A percentile compares a stretch with the other conserved stretches of the same genome.
Conservation (phyloP, 2,797 vertebrate species). For the Sarcoramphus papa region DNA sequence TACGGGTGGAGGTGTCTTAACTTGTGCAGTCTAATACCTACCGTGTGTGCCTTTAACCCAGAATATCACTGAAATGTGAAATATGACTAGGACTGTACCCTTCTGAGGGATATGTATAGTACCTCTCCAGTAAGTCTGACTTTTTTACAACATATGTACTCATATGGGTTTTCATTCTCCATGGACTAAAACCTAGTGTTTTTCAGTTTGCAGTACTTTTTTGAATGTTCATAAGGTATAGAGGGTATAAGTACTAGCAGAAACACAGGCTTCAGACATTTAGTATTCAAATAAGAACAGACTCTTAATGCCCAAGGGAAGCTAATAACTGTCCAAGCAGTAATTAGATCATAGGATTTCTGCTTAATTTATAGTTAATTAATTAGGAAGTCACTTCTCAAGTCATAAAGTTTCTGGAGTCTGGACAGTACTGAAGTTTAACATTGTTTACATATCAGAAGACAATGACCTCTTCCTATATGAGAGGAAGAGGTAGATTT, state of each 20-base stretch:
- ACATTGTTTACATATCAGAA: not conserved
- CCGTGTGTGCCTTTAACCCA: not conserved
- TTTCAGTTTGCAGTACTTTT: not conserved
- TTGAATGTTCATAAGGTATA: not conserved
- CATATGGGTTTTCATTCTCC: not conserved
- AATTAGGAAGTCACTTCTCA: not conserved
- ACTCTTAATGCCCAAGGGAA: not conserved
- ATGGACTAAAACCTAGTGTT: not conserved
- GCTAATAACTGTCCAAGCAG: not conserved
- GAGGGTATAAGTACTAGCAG: not conserved
- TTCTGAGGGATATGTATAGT: not conserved
- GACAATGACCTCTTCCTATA: not conserved
- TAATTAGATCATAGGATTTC: not conserved
- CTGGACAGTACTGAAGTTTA: not conserved
- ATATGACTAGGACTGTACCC: not conserved
- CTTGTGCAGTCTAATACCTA: not conserved
- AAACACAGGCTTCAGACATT: not conserved
- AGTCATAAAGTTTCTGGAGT: not conserved
- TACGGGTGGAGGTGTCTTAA: not conserved
- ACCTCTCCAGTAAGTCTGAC: not conserved
- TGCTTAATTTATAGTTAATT: not conserved
- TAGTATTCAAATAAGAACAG: not conserved
- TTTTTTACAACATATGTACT: not conserved
- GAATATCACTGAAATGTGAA: not conserved
- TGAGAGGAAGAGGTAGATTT: not conserved